Evolutionary conservation across 2,888 invertebrate species (phyloP).

Genomic region (Palloptera scutellata): DNA sequence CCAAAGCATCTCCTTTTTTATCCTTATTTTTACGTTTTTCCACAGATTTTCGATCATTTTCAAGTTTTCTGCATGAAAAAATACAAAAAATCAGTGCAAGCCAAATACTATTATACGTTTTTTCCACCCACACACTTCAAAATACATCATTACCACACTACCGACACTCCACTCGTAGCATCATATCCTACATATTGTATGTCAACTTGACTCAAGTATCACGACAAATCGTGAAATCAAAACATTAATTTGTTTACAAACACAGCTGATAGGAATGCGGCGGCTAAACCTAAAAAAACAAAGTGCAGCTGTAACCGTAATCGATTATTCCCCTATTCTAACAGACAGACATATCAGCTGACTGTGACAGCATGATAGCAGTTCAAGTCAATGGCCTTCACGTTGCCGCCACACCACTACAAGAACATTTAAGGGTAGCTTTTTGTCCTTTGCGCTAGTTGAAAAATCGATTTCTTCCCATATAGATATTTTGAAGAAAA

Average conservation of each 20-base stretch:
- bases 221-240: no score
- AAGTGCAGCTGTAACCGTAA: neutral
- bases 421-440: constrained; percentile 42
- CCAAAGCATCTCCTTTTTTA: constrained; percentile 54
- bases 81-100: neutral
- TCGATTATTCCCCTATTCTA: constrained; percentile 40
- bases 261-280: neutral
- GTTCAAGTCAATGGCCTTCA: constrained; percentile 28
- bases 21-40: constrained; percentile 59
- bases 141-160: neutral
- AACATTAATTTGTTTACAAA: neutral
- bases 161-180: no score
- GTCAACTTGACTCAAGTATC: no score
- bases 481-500: neutral
- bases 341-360: constrained; percentile 4
- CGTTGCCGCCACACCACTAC: constrained; percentile 36
- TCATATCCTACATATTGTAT: no score
- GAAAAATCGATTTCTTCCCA: constrained; percentile 29
- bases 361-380: neutral
- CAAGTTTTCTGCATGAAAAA: constrained; percentile 49
- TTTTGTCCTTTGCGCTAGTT: neutral
- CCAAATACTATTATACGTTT: neutral
- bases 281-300: no score
- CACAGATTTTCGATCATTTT: constrained; percentile 56
- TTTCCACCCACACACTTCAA: neutral